Percentiles rank a stretch among this genome's conserved stretches.
Conservation (phyloP, 2,888 invertebrate species). For the Acheta domesticus region DNA sequence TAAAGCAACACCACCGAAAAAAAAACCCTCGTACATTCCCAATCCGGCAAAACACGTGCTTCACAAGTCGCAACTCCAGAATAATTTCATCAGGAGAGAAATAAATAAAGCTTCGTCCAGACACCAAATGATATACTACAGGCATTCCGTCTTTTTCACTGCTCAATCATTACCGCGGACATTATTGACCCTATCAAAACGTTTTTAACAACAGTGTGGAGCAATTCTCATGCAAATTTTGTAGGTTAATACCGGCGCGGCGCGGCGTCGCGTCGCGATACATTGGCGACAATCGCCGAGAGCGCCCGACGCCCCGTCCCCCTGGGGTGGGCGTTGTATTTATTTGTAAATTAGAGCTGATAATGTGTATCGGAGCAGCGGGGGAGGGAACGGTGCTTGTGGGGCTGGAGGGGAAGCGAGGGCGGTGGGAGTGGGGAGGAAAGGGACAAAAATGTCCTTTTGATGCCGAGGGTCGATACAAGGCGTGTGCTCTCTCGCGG, state of each 20-base stretch:
- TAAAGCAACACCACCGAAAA: neutral
- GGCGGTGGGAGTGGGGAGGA: neutral
- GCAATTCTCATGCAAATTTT: constrained; percentile 10
- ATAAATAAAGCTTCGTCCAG: neutral
- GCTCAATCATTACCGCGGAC: neutral
- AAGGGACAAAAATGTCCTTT: constrained; percentile 19
- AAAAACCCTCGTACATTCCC: neutral
- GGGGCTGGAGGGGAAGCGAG: neutral
- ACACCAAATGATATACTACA: neutral
- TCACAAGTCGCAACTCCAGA: neutral
- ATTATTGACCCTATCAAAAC: constrained; percentile 6
- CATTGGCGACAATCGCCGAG: no score
- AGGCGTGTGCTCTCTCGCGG: neutral
- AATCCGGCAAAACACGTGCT: neutral
- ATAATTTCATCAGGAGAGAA: neutral
- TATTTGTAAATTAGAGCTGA: constrained; percentile 21
- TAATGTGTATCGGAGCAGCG: neutral
- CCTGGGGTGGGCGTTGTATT: neutral
- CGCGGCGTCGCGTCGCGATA: neutral
- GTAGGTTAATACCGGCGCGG: neutral
- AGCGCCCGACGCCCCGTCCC: neutral
- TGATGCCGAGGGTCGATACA: constrained; percentile 20
- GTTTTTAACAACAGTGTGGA: neutral
- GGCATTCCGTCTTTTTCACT: neutral
- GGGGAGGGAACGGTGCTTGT: neutral